Percentiles rank a stretch among this genome's conserved stretches.
phyloP scores from a whole-genome alignment of 2,888 invertebrate species.

The Selenia dentaria region DNA sequence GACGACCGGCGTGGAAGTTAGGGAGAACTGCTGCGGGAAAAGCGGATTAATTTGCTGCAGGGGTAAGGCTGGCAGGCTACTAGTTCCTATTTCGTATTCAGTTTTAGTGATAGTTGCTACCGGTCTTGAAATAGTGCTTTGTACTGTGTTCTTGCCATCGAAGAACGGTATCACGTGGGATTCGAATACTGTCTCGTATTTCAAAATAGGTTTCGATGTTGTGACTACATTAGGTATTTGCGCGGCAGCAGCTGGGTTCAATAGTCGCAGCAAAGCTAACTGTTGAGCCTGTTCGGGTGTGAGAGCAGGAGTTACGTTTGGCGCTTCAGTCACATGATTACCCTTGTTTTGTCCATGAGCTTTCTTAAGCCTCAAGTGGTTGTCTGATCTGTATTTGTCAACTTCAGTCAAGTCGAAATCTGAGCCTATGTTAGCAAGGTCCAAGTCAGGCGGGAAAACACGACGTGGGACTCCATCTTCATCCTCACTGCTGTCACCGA shows the following conservation, averaged over 20 bases:
- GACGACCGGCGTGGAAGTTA: constrained; percentile 92
- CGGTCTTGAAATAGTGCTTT: constrained; percentile 91
- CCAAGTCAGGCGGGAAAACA: constrained; percentile 87
- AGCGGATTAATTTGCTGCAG: constrained; percentile 83
- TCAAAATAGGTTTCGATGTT: constrained; percentile 90
- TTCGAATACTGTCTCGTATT: constrained; percentile 91
- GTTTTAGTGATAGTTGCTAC: constrained; percentile 92
- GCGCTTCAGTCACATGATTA: constrained; percentile 80
- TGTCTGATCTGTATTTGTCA: constrained; percentile 86
- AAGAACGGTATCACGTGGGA: constrained; percentile 92
- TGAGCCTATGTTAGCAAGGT: constrained; percentile 89
- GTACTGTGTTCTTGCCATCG: constrained; percentile 89
- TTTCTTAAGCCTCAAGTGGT: constrained; percentile 78
- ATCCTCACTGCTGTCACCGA: constrained; percentile 91
- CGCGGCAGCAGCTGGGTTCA: constrained; percentile 88
- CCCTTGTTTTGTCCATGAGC: constrained; percentile 74
- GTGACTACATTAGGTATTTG: constrained; percentile 90
- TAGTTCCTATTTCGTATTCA: constrained; percentile 90
- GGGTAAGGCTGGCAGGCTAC: constrained; percentile 86
- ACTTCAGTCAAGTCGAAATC: constrained; percentile 89
- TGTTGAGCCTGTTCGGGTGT: constrained; percentile 90
- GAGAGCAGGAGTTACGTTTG: constrained; percentile 67
- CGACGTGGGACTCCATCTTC: constrained; percentile 76
- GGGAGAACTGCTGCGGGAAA: constrained; percentile 87
- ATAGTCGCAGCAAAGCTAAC: constrained; percentile 88